Evolutionary conservation across 1,140 invertebrate species (phyloP), one percentile per base, ranked within the genome.

Genomic region (Papilio xuthus): DNA sequence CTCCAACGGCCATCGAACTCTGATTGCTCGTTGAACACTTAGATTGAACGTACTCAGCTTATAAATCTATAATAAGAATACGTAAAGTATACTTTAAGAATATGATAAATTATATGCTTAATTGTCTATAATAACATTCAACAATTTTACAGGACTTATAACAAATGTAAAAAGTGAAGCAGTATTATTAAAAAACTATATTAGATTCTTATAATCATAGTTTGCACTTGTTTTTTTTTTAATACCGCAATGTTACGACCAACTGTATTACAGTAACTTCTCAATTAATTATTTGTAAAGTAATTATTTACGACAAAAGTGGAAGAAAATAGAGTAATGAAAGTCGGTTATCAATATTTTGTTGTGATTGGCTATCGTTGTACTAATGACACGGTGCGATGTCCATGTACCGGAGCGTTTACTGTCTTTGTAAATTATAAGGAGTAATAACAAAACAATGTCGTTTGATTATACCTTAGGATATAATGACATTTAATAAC

Each of bases 1-100:
- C 60, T 7, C 4, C 26, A 67, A 13, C 60, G 60, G 60, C 13
- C 60, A 67, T 67, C 60, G 60, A 67, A 67, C 60, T 67, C 60
- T 15, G 56, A 26, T 67, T 67, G 60, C 26, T 12, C 23, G 56
- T 26, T 3, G 26, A 67, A 4, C 9, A 32, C 26, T 15, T 32
- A 18, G 10, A 67, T 67, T 28, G 13, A 32, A 32, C 13, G 26
- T 15, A 67, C 60, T 67, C 26, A 28, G 26, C 3, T 67, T 28
- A 67, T 13, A 60, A 15, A 67, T 67, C 60, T 67, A 67, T 32
- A 32, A 28, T 7, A 28, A 23, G 18, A 26, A 63, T 63, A 63
- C 1, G 12, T 28, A 15, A n/a, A 53, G 32, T 6, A 37, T 50
- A 6, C 13, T 18, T 50, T 18, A 50, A 50, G 47, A 50, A 50